A percentile compares a stretch with the other conserved stretches of the same genome.
These are phyloP conservation scores for Ypsolopha scabrella DNA, from an alignment of 2,888 invertebrate genomes.

Conservation along the genomic window DNA sequence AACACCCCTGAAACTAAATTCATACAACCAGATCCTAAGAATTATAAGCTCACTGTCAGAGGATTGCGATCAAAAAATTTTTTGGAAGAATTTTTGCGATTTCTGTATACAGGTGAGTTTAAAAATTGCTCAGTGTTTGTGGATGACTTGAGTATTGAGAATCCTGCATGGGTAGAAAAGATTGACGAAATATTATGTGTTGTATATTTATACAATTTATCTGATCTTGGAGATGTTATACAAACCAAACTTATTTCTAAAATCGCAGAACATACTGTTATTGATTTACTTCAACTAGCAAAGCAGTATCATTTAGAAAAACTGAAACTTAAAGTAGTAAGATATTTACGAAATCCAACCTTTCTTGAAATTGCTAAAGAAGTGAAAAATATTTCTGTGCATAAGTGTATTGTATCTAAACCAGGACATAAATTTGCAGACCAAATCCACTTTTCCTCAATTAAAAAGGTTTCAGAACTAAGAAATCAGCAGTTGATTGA, in stretches of 20 bases:
- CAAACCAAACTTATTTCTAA: background rate
- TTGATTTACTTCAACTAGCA: background rate
- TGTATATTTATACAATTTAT: background rate
- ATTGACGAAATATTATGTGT: background rate
- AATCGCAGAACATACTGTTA: background rate
- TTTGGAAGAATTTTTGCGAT: background rate
- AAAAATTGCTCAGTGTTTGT: too few relatives aligned
- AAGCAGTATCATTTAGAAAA: background rate
- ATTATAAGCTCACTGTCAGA: background rate
- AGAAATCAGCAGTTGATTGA: too few relatives aligned
- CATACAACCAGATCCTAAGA: background rate
- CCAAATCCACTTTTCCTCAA: too few relatives aligned
- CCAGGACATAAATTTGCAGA: background rate
- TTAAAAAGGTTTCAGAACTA: too few relatives aligned
- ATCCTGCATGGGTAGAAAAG: background rate
- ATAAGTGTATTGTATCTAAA: background rate
- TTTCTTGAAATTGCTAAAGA: background rate
- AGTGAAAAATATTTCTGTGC: background rate
- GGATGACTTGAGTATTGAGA: background rate
- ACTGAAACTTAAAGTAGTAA: background rate
- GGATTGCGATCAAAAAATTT: background rate
- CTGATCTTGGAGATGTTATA: background rate
- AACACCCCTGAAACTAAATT: background rate
- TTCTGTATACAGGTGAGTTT: background rate
- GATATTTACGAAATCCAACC: background rate